Percentiles rank a stretch among this genome's conserved stretches.
Conservation (phyloP, 2,797 vertebrate genomes). For the Fistularia commersonii region DNA sequence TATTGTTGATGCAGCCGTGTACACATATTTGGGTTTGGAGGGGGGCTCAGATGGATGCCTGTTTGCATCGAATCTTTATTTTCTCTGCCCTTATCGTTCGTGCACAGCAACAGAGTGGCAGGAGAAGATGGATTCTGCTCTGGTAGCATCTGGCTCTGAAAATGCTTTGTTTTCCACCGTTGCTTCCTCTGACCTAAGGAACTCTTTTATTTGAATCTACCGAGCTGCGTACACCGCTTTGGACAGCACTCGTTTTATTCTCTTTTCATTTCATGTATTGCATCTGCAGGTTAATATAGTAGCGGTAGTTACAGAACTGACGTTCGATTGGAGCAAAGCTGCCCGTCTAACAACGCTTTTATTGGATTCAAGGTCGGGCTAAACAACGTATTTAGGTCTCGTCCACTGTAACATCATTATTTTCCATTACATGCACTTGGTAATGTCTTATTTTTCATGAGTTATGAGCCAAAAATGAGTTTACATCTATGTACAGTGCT, state of each 20-base stretch:
- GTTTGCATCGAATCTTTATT: slow-evolving; percentile 46
- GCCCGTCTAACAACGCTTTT: no score
- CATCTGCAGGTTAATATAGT: background rate
- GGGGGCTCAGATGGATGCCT: slow-evolving; percentile 35
- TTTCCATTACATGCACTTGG: no score
- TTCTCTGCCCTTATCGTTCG: slow-evolving; percentile 47
- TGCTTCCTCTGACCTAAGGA: slow-evolving; percentile 28
- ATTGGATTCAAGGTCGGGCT: no score
- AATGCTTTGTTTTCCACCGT: slow-evolving; percentile 45
- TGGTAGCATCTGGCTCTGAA: slow-evolving; percentile 34
- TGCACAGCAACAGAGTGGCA: slow-evolving; percentile 29
- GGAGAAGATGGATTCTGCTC: slow-evolving; percentile 55
- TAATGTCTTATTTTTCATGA: no score
- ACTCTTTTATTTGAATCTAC: slow-evolving; percentile 19
- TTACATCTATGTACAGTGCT: no score
- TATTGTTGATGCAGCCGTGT: slow-evolving; percentile 18
- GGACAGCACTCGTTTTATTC: slow-evolving; percentile 4
- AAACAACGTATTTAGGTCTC: no score
- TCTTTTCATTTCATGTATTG: slow-evolving; percentile 1
- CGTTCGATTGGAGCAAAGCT: background rate
- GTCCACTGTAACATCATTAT: no score
- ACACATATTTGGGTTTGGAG: slow-evolving; percentile 25
- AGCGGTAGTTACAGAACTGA: no score
- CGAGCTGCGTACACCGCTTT: slow-evolving; percentile 12
- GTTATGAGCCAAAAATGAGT: no score